Percentiles rank a stretch among this genome's conserved stretches.
Conservation (phyloP, 2,888 invertebrate species). For the Lumbricus terrestris region DNA sequence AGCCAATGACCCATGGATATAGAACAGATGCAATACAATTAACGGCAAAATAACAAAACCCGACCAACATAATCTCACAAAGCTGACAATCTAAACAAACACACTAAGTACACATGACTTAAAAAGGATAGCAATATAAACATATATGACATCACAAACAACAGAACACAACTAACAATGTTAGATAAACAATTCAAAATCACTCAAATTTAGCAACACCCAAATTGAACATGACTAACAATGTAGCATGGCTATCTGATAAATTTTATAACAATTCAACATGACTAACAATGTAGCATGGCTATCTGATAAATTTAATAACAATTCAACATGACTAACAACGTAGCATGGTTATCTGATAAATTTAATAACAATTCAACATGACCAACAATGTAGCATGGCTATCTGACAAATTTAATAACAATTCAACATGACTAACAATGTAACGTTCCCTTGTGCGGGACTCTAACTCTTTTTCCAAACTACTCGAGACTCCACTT, state of each 20-base stretch:
- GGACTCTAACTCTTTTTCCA: too few species aligned
- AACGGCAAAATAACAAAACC: neutral
- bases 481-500: too few species aligned
- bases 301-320: too few species aligned
- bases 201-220: too few species aligned
- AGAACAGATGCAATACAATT: neutral
- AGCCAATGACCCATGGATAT: too few species aligned
- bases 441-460: neutral
- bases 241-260: too few species aligned
- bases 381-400: neutral
- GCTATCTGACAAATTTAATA: too few species aligned
- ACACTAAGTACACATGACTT: too few species aligned
- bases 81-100: neutral
- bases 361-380: neutral
- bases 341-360: too few species aligned
- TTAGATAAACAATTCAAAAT: too few species aligned
- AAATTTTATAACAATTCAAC: neutral
- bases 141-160: neutral
- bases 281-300: neutral
- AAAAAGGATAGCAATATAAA: neutral
- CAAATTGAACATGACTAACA: too few species aligned
- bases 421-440: neutral
- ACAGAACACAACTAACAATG: neutral
- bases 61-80: neutral
- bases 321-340: neutral